Percentiles rank a stretch among this genome's conserved stretches.
phyloP scores from a whole-genome alignment of 2,888 invertebrate genomes.

The Drosophila acutilabella region DNA sequence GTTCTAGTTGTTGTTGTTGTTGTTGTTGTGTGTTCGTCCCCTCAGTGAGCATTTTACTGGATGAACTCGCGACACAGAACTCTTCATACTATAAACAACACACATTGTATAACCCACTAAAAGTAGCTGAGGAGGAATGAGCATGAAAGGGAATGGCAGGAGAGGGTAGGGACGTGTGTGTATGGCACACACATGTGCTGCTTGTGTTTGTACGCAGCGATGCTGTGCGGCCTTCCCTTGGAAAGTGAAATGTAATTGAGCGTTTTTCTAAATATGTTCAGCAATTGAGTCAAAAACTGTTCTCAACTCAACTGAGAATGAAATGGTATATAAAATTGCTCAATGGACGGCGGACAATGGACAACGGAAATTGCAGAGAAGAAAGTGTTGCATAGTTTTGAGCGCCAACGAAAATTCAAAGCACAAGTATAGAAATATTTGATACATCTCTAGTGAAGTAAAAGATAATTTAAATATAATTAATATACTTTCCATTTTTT shows the following conservation, averaged over 20 bases:
- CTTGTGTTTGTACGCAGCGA: conserved; percentile 10
- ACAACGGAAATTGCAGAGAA: neutral
- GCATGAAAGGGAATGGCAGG: conserved; percentile 2
- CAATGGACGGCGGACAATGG: conserved; percentile 6
- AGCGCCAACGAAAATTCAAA: conserved; percentile 48
- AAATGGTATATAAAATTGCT: conserved; percentile 36
- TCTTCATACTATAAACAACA: conserved; percentile 54
- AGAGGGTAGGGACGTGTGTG: neutral
- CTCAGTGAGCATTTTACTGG: conserved; percentile 56
- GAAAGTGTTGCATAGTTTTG: conserved; percentile 67
- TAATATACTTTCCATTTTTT: too few species aligned
- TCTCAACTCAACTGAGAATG: conserved; percentile 12
- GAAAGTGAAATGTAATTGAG: conserved; percentile 79
- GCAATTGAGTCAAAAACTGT: conserved; percentile 53
- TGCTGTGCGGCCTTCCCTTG: conserved; percentile 68
- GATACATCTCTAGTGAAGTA: too few species aligned
- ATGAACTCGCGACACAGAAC: conserved; percentile 42
- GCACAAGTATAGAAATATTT: neutral
- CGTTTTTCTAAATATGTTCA: conserved; percentile 60
- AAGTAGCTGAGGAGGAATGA: conserved; percentile 5
- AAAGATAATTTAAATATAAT: too few species aligned
- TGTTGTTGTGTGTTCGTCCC: conserved; percentile 13
- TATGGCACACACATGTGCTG: conserved; percentile 42
- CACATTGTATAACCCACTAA: conserved; percentile 64
- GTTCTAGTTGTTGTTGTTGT: neutral